phyloP scores from a whole-genome alignment of 2,888 invertebrate species.

The Meandrusa payeni region DNA sequence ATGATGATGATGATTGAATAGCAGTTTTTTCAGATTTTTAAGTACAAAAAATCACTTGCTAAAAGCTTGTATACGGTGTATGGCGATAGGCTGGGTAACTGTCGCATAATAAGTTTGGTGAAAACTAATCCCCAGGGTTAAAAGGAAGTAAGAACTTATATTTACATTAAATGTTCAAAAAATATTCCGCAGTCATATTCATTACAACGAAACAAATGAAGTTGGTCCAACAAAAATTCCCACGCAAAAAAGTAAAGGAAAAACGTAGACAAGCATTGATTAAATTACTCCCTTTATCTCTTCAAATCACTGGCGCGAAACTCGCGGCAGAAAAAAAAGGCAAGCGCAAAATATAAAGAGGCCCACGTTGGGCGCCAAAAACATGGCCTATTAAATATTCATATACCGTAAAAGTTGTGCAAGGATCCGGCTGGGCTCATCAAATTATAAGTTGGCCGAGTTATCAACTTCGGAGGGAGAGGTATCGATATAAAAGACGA shows the following conservation, averaged over 20 bases:
- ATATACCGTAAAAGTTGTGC: constrained; percentile 54
- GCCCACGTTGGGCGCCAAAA: constrained; percentile 58
- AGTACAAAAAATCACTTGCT: too few relatives aligned
- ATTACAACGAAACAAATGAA: constrained; percentile 13
- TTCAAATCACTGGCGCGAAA: constrained; percentile 43
- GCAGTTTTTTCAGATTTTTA: too few relatives aligned
- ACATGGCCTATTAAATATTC: constrained; percentile 59
- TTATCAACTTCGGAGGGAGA: constrained; percentile 38
- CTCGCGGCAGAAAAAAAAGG: constrained; percentile 38
- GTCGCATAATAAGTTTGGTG: too few relatives aligned
- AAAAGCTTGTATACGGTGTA: too few relatives aligned
- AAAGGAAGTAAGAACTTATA: too few relatives aligned
- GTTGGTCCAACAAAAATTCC: constrained; percentile 27
- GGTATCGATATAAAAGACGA: constrained; percentile 7
- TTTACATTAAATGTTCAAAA: too few relatives aligned
- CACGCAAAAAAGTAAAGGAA: not conserved
- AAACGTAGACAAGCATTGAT: constrained; percentile 35
- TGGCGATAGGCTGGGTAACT: too few relatives aligned
- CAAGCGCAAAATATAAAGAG: constrained; percentile 38
- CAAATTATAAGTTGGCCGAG: constrained; percentile 60
- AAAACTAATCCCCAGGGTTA: too few relatives aligned
- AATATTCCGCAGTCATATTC: not conserved
- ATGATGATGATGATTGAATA: too few relatives aligned
- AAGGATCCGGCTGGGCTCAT: constrained; percentile 54
- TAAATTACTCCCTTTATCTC: constrained; percentile 45